phyloP scores from a whole-genome alignment of 2,113 vertebrate genomes.

The Maylandia zebra region DNA sequence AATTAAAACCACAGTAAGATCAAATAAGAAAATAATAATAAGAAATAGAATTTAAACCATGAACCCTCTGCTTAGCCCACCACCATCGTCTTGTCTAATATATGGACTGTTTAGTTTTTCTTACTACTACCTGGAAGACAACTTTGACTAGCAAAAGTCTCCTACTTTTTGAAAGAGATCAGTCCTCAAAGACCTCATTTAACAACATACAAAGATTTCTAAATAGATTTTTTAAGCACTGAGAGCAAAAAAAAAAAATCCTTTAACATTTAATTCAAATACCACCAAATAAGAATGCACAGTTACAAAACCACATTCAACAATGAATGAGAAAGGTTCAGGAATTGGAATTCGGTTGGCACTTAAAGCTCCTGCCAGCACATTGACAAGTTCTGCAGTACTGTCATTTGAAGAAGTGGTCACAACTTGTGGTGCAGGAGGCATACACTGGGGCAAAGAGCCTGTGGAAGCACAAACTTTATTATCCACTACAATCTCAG shows the following conservation, averaged over 20 bases:
- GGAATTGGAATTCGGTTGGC: too few relatives aligned
- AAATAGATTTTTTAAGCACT: not conserved
- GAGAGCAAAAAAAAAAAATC: not conserved
- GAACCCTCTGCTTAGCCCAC: not conserved
- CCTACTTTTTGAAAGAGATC: not conserved
- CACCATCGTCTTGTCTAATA: not conserved
- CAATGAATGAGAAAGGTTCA: not conserved
- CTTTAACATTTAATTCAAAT: not conserved
- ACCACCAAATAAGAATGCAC: not conserved
- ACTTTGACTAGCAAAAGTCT: not conserved
- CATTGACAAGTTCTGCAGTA: too few relatives aligned
- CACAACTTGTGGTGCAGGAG: too few relatives aligned
- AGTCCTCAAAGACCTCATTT: not conserved
- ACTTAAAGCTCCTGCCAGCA: too few relatives aligned
- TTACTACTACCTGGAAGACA: not conserved
- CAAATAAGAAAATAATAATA: not conserved
- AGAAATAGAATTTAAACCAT: not conserved
- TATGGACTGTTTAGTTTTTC: not conserved
- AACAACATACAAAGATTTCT: too few relatives aligned
- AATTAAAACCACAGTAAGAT: not conserved
- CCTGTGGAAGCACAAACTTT: too few relatives aligned
- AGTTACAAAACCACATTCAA: not conserved
- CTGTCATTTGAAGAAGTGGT: too few relatives aligned
- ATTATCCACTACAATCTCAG: too few relatives aligned
- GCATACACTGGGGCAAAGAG: too few relatives aligned